These are phyloP conservation scores for human (Homo sapiens) DNA, from an alignment of 2,113 vertebrate species.

Conservation along the genomic window GRCh38 chr5:92122001-92122500, in stretches of 20 bases:
- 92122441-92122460: neutral
- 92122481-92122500: neutral
- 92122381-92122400: neutral
- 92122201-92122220: neutral
- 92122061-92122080: neutral
- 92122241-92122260: neutral
- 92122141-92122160: neutral
- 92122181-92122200: neutral
- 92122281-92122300: neutral
- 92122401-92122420: neutral
- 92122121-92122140: neutral
- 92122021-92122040: neutral
- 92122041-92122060: neutral
- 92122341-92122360: neutral
- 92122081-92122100: neutral
- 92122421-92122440: neutral
- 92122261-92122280: neutral
- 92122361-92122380: neutral
- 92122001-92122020: neutral
- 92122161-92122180: neutral
- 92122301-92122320: neutral
- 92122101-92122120: neutral
- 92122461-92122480: neutral
- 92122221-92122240: neutral
- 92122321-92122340: neutral